Percentiles rank a stretch among this genome's conserved stretches.
These are phyloP conservation scores for Rhinatrema bivittatum DNA, from an alignment of 2,797 vertebrate species.

Conservation along the genomic window DNA sequence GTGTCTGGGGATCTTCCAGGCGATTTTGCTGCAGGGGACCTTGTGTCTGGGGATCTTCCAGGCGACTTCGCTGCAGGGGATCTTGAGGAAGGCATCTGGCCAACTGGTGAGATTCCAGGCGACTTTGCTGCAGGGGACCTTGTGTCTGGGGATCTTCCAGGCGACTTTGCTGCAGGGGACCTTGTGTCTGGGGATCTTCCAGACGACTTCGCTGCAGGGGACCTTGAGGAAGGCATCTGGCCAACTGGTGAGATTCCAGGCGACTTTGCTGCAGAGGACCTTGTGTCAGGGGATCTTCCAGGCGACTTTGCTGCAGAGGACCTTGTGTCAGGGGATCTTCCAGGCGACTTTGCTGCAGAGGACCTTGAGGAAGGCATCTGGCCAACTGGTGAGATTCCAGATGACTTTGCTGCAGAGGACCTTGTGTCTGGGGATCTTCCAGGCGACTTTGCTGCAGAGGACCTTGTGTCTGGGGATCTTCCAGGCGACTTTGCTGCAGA, in stretches of 20 bases:
- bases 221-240: too few relatives aligned
- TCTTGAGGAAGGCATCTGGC: too few relatives aligned
- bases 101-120: too few relatives aligned
- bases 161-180: not conserved
- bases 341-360: not conserved
- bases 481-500: not conserved
- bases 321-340: slow-evolving; percentile 1
- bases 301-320: not conserved
- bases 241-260: not conserved
- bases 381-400: not conserved
- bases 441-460: not conserved
- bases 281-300: not conserved
- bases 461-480: not conserved
- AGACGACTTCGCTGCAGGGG: not conserved
- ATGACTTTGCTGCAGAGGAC: not conserved
- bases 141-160: too few relatives aligned
- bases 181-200: not conserved
- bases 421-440: too few relatives aligned
- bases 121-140: not conserved
- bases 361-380: not conserved
- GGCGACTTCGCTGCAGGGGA: not conserved
- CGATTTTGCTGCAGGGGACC: not conserved
- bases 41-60: slow-evolving; percentile 1
- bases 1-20: too few relatives aligned
- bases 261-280: not conserved